These are phyloP conservation scores for Sander vitreus DNA, from an alignment of 2,113 vertebrate genomes.

Conservation along the genomic window DNA sequence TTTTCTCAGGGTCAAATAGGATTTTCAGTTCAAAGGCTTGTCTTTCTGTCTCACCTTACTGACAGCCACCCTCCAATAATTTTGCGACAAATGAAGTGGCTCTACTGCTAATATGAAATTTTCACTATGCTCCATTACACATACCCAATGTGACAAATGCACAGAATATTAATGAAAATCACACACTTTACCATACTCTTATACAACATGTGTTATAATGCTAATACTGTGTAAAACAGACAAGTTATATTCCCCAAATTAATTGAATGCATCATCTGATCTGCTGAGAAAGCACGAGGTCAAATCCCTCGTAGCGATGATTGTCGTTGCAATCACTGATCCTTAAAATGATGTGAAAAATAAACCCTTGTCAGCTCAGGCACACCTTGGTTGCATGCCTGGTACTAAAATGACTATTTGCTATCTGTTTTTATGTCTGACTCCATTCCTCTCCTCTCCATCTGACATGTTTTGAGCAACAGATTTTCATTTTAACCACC, in stretches of 20 bases:
- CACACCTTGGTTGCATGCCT: slow-evolving; percentile 10
- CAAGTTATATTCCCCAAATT: background rate
- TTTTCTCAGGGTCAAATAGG: background rate
- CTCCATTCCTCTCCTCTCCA: slow-evolving; percentile 19
- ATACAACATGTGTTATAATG: background rate
- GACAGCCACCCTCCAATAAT: background rate
- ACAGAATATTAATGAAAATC: background rate
- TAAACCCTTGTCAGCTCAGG: slow-evolving; percentile 4
- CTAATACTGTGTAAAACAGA: slow-evolving; percentile 16
- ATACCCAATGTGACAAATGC: background rate
- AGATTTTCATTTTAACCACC: slow-evolving; percentile 21
- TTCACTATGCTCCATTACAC: background rate
- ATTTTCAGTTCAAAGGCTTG: background rate
- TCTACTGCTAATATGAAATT: background rate
- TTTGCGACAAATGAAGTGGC: background rate
- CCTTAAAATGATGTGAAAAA: slow-evolving; percentile 29
- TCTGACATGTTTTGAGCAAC: slow-evolving; percentile 13
- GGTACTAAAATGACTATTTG: slow-evolving; percentile 25
- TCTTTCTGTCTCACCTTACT: background rate
- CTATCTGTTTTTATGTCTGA: slow-evolving; percentile 16
- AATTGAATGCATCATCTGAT: slow-evolving; percentile 36
- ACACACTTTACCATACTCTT: background rate
- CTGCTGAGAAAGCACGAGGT: slow-evolving; percentile 14
- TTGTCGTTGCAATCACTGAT: slow-evolving; percentile 43
- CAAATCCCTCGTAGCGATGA: slow-evolving; percentile 9